Conservation (phyloP, 2,797 vertebrate species). For the Hylomyscus alleni region DNA sequence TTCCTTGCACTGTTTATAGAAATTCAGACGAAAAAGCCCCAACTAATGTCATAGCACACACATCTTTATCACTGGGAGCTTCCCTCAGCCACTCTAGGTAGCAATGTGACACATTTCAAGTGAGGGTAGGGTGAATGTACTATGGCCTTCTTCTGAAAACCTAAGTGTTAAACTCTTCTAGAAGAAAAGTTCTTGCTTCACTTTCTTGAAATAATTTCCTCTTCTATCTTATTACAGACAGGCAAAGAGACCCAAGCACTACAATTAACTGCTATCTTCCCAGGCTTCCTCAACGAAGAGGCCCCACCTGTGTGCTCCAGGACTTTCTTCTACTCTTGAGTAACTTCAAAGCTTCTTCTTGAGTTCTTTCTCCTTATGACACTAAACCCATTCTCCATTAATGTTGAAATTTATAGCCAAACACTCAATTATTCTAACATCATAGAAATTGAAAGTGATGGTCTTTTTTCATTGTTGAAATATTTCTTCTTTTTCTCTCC, state of each 20-base stretch:
- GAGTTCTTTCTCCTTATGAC: slow-evolving; percentile 3
- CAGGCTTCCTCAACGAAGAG: slow-evolving; percentile 29
- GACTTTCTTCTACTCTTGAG: not conserved
- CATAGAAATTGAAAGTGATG: slow-evolving; percentile 24
- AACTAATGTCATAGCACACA: not conserved
- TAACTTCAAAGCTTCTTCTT: slow-evolving; percentile 44
- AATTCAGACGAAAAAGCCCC: not conserved
- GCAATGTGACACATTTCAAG: not conserved
- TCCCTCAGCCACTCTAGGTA: not conserved
- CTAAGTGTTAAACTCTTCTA: not conserved
- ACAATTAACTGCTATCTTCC: not conserved
- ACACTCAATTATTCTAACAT: slow-evolving; percentile 35
- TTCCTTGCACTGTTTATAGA: not conserved
- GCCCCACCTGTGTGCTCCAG: not conserved
- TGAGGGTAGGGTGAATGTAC: not conserved
- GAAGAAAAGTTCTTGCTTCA: slow-evolving; percentile 44
- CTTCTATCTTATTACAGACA: not conserved
- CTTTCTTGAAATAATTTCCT: slow-evolving; percentile 30
- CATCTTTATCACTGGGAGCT: not conserved
- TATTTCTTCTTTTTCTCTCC: slow-evolving; percentile 41
- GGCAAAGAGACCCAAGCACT: not conserved
- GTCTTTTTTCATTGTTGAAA: slow-evolving; percentile 26
- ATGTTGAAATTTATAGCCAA: slow-evolving; percentile 53
- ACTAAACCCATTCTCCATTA: not conserved
- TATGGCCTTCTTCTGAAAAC: not conserved